These are phyloP conservation scores for Drosophila biarmipes DNA, from an alignment of 1,140 invertebrate species.

Conservation along the genomic window DNA sequence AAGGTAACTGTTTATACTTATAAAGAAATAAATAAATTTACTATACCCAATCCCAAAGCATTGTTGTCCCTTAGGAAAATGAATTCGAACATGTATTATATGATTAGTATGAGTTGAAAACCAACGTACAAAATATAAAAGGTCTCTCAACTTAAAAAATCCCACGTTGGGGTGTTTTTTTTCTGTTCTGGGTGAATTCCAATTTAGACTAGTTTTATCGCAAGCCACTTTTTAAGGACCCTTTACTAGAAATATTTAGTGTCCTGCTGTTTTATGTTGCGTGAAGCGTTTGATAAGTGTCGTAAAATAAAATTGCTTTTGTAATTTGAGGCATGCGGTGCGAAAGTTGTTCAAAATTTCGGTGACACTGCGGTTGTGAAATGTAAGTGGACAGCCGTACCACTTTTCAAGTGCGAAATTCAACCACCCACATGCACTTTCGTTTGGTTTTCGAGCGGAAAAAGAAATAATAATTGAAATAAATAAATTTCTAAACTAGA, in stretches of 20 bases:
- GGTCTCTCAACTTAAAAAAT: background rate
- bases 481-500: too few relatives aligned
- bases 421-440: background rate
- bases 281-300: slow-evolving; percentile 55
- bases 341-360: slow-evolving; percentile 11
- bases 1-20: background rate
- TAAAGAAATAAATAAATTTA: background rate
- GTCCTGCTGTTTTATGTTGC: slow-evolving; percentile 43
- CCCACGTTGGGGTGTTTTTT: background rate
- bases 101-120: too few relatives aligned
- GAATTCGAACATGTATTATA: too few relatives aligned
- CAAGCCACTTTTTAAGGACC: slow-evolving; percentile 10
- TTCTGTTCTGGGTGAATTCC: slow-evolving; percentile 3
- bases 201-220: slow-evolving; percentile 1
- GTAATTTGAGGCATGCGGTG: slow-evolving; percentile 25
- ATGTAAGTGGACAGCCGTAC: slow-evolving; percentile 3
- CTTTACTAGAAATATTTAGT: slow-evolving; percentile 20
- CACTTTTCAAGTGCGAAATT: slow-evolving; percentile 2
- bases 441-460: background rate
- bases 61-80: background rate
- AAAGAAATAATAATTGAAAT: too few relatives aligned
- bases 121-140: background rate
- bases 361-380: slow-evolving; percentile 15
- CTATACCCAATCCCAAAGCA: too few relatives aligned
- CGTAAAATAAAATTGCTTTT: slow-evolving; percentile 49